Percentiles rank a stretch among this genome's conserved stretches.
Evolutionary conservation across 2,888 invertebrate species (phyloP).

Genomic region (Pristionchus exspectatus): DNA sequence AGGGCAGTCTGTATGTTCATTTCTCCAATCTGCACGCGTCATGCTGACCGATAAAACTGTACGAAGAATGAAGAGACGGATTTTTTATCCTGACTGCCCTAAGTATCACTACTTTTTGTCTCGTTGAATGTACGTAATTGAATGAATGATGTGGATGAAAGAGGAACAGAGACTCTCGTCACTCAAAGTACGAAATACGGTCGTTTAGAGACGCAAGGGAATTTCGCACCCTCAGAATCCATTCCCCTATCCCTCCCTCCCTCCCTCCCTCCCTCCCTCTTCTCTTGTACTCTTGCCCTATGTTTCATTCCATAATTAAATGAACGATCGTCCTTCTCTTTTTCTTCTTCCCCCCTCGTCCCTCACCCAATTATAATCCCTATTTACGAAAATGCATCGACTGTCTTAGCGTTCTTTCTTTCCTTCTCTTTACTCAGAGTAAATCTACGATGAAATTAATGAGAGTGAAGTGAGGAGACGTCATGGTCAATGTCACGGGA

Average conservation of each 20-base stretch:
- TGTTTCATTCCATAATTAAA: conserved; percentile 47
- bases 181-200: conserved; percentile 5
- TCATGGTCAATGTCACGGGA: neutral
- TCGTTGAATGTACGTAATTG: neutral
- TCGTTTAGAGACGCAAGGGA: conserved; percentile 21
- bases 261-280: neutral
- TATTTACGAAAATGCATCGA: conserved; percentile 35
- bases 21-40: too few species aligned
- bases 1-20: neutral
- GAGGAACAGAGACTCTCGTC: conserved; percentile 5
- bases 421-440: neutral
- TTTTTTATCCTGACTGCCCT: neutral
- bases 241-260: neutral
- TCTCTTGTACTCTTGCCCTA: neutral
- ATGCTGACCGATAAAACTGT: too few species aligned
- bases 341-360: neutral
- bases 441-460: neutral
- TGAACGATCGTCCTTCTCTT: conserved; percentile 32
- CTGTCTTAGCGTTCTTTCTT: conserved; percentile 26
- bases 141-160: conserved; percentile 25
- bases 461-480: neutral
- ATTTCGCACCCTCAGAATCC: neutral
- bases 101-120: neutral
- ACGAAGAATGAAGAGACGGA: neutral
- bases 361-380: conserved; percentile 42